These are phyloP conservation scores for Zaprionus kolodkinae DNA, from an alignment of 1,140 invertebrate genomes.

Conservation along the genomic window DNA sequence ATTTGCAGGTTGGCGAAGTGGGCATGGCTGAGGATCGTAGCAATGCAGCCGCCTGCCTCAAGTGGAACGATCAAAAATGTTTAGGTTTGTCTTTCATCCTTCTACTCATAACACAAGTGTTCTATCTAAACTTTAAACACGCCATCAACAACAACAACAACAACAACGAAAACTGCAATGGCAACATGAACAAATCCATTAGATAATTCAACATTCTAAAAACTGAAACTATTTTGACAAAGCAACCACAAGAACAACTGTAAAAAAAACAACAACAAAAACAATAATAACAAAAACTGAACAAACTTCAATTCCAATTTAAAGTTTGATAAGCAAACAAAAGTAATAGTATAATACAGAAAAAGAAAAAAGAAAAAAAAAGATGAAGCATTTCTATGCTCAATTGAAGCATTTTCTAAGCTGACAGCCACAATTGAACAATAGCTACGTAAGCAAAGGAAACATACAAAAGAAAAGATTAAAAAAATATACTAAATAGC, in stretches of 20 bases:
- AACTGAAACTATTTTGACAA: constrained; percentile 48
- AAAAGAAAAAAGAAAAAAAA: constrained; percentile 30
- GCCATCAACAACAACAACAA: constrained; percentile 69
- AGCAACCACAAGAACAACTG: constrained; percentile 34
- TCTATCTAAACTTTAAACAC: constrained; percentile 72
- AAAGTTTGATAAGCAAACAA: constrained; percentile 48
- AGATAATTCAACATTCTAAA: constrained; percentile 69
- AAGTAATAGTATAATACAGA: constrained; percentile 7
- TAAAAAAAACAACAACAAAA: constrained; percentile 42
- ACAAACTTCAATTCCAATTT: constrained; percentile 64
- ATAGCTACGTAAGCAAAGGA: constrained; percentile 38
- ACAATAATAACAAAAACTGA: constrained; percentile 36
- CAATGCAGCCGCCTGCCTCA: constrained; percentile 72
- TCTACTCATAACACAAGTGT: constrained; percentile 71
- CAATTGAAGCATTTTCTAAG: constrained; percentile 46
- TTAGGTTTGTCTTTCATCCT: constrained; percentile 83
- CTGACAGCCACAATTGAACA: constrained; percentile 45
- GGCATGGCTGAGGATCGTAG: constrained; percentile 66
- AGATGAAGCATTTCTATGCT: constrained; percentile 42
- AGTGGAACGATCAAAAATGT: constrained; percentile 79
- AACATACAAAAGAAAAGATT: constrained; percentile 11
- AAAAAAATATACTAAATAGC: constrained; percentile 17
- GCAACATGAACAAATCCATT: constrained; percentile 60
- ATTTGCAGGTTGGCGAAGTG: constrained; percentile 73
- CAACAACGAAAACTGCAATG: constrained; percentile 54